Percentiles rank a stretch among this genome's conserved stretches.
These are phyloP conservation scores for Liolophura sinensis DNA, from an alignment of 1,140 invertebrate genomes.

Conservation along the genomic window DNA sequence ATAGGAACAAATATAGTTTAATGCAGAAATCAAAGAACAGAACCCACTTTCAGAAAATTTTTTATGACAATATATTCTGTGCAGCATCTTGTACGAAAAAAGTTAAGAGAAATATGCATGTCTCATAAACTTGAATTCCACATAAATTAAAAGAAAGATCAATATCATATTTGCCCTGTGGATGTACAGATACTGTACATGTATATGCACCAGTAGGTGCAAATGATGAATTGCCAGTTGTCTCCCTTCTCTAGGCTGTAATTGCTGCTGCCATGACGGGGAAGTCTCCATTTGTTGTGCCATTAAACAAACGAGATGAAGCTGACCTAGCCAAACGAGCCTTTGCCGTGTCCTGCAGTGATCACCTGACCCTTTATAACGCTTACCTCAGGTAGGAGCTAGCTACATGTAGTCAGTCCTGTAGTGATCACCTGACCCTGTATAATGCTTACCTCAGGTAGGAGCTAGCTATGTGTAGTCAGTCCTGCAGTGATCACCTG, in stretches of 20 bases:
- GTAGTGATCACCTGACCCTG: no score
- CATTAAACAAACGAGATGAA: constrained; percentile 42
- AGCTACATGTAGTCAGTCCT: no score
- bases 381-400: constrained; percentile 43
- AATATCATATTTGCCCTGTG: background rate
- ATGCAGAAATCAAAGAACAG: background rate
- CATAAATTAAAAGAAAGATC: no score
- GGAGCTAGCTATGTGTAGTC: no score
- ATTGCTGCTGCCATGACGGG: constrained; percentile 54
- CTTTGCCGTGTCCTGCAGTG: constrained; percentile 39
- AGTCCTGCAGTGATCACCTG: no score
- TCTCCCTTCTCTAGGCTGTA: constrained; percentile 36
- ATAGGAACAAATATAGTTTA: no score
- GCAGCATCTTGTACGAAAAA: no score
- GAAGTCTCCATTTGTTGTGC: constrained; percentile 53
- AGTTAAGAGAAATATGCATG: no score
- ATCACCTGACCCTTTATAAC: constrained; percentile 50
- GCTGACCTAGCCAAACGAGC: constrained; percentile 40
- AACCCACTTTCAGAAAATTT: background rate
- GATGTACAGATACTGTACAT: background rate
- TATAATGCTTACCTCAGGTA: no score
- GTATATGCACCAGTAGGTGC: background rate
- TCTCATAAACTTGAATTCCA: no score
- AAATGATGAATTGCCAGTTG: background rate
- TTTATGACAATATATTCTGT: no score